Conservation (phyloP, 2,797 vertebrate genomes). For the Scomberomorus guttatus region DNA sequence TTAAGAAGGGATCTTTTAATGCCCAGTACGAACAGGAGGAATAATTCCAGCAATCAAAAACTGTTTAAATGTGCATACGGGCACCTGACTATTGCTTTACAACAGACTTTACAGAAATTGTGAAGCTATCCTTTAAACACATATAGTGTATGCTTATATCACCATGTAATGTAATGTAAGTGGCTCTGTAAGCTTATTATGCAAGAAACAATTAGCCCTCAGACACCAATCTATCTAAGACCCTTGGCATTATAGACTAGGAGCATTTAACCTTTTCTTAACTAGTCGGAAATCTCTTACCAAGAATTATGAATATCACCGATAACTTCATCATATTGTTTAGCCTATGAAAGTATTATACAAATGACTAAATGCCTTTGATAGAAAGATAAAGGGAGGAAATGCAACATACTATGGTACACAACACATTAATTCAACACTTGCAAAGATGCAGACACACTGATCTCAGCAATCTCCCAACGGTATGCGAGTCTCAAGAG, state of each 20-base stretch:
- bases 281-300: slow-evolving; percentile 12
- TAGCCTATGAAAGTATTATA: neutral
- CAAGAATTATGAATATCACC: neutral
- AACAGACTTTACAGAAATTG: neutral
- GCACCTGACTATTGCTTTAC: no score
- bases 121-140: neutral
- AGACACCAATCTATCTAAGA: slow-evolving; percentile 15
- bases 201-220: slow-evolving; percentile 14
- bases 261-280: slow-evolving; percentile 39
- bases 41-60: no score
- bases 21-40: no score
- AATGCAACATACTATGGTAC: slow-evolving; percentile 7
- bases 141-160: neutral
- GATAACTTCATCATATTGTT: slow-evolving; percentile 8
- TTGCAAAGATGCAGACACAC: slow-evolving; percentile 25
- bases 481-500: slow-evolving; percentile 19
- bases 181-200: slow-evolving; percentile 11
- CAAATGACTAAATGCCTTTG: slow-evolving; percentile 1
- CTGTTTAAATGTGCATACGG: no score
- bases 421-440: slow-evolving; percentile 5
- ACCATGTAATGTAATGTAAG: slow-evolving; percentile 6
- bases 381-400: neutral
- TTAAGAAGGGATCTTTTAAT: no score
- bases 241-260: neutral
- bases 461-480: slow-evolving; percentile 20